Evolutionary conservation across 2,888 invertebrate genomes (phyloP), one percentile per base, ranked within the genome.

Genomic region (Synanthedon andrenaeformis): DNA sequence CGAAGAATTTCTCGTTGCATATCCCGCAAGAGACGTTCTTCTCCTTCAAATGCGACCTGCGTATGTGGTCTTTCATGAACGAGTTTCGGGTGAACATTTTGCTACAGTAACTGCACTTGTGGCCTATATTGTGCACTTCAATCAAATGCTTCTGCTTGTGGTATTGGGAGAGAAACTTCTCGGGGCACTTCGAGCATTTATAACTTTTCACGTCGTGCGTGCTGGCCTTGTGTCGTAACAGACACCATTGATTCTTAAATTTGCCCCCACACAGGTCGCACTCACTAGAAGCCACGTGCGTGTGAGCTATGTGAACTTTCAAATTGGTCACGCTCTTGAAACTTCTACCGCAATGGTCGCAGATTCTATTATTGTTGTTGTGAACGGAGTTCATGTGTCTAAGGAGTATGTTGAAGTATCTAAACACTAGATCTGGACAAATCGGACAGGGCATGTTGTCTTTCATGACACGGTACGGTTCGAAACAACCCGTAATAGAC

Each of bases 131-230:
- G 58, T 87, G 86, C 51, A 79, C 85, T 23, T 86, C 78, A 8
- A 89, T 89, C 58, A 89, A 61, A 57, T 90, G 90, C 58, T 87
- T 84, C 52, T 82, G 84, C 41, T 89, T 78, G 54, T 89, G 89
- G 4, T 89, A 85, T 4, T 86, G 81, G 0, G 89, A 88, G 2
- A 86, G 82, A 57, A 90, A 90, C 4, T 65, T 64, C 28, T 87
- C 83, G 0, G 79, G 70, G 53, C 88, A 88, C 55, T 79, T 76
- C 0, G 76, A 64, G 53, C 88, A 88, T 55, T 84, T 82, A 56
- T 75, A 75, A 23, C 81, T 81, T 56, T 82, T 86, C 0, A 72
- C 81, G 58, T 85, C 69, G 58, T 87, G 86, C 5, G 62, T 66
- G 41, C 74, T 82, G 0, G 86, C 86, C 53, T 76, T 79, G 52